A percentile compares a stretch with the other conserved stretches of the same genome.
phyloP scores from a whole-genome alignment of 2,797 vertebrate species.

The Salmo trutta region DNA sequence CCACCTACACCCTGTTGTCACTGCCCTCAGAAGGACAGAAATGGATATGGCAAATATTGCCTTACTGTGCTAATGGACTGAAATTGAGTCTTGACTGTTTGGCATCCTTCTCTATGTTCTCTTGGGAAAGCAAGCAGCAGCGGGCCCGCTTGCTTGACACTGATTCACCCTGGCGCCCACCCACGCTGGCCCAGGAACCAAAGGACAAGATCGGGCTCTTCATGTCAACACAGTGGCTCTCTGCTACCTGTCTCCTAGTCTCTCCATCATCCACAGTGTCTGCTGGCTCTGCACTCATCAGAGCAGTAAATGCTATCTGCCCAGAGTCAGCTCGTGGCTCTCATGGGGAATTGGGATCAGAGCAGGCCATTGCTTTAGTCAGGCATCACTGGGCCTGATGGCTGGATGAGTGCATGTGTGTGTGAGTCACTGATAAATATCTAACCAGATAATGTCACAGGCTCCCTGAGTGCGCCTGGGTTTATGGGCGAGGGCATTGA shows the following conservation, averaged over 20 bases:
- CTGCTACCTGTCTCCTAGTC: background rate
- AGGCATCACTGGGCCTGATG: background rate
- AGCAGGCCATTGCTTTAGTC: background rate
- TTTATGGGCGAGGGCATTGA: background rate
- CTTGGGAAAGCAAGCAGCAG: constrained; percentile 20
- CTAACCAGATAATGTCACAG: background rate
- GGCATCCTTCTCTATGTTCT: background rate
- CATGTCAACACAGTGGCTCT: background rate
- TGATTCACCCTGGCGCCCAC: constrained; percentile 14
- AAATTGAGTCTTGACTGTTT: constrained; percentile 11
- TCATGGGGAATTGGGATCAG: background rate
- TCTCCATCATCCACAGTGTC: background rate
- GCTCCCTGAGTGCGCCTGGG: background rate
- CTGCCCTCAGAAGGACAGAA: constrained; percentile 9
- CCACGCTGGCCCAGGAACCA: background rate
- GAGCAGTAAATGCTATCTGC: background rate
- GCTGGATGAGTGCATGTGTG: background rate
- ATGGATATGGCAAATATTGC: constrained; percentile 56
- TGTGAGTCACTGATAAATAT: background rate
- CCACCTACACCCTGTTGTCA: background rate
- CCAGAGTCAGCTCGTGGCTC: background rate
- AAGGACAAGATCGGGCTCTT: background rate
- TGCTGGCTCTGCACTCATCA: background rate
- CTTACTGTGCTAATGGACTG: constrained; percentile 33
- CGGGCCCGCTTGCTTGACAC: constrained; percentile 6